Evolutionary conservation across 2,888 invertebrate genomes (phyloP).

Genomic region (Dynastes tityus): DNA sequence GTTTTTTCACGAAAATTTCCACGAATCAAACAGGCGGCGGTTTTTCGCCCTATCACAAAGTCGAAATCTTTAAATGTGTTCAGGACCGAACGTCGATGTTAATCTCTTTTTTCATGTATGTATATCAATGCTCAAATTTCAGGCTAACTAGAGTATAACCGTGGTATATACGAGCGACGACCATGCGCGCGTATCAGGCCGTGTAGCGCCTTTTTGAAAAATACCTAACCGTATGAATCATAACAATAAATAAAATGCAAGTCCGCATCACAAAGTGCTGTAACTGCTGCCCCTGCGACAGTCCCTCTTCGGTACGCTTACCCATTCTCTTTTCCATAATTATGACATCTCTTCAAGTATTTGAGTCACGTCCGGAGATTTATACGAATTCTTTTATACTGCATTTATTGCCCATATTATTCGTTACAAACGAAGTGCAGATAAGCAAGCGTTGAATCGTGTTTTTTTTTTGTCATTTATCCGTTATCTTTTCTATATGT

Average conservation of each 20-base stretch:
- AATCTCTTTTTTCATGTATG: constrained; percentile 23
- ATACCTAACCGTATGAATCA: constrained; percentile 18
- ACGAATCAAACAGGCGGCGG: constrained; percentile 34
- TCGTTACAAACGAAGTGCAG: constrained; percentile 35
- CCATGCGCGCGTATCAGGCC: background rate
- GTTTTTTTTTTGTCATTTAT: constrained; percentile 29
- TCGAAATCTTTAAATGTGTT: constrained; percentile 35
- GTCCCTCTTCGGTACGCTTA: background rate
- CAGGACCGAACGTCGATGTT: constrained; percentile 24
- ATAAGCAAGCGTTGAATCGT: constrained; percentile 34
- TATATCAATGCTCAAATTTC: constrained; percentile 34
- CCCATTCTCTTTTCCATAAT: constrained; percentile 33
- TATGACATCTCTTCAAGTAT: constrained; percentile 37
- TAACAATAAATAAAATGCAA: constrained; percentile 30
- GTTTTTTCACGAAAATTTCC: constrained; percentile 11
- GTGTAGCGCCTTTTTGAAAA: constrained; percentile 17
- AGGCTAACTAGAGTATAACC: constrained; percentile 1
- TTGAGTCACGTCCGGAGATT: constrained; percentile 38
- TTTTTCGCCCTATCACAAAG: constrained; percentile 37
- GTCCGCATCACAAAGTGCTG: constrained; percentile 3
- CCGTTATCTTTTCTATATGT: constrained; percentile 27
- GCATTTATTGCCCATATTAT: constrained; percentile 38
- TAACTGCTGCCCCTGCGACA: background rate
- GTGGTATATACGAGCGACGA: background rate
- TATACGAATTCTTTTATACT: constrained; percentile 35